Evolutionary conservation across 2,113 vertebrate genomes (phyloP).

Genomic region (Rhegmatorhina hoffmannsi): DNA sequence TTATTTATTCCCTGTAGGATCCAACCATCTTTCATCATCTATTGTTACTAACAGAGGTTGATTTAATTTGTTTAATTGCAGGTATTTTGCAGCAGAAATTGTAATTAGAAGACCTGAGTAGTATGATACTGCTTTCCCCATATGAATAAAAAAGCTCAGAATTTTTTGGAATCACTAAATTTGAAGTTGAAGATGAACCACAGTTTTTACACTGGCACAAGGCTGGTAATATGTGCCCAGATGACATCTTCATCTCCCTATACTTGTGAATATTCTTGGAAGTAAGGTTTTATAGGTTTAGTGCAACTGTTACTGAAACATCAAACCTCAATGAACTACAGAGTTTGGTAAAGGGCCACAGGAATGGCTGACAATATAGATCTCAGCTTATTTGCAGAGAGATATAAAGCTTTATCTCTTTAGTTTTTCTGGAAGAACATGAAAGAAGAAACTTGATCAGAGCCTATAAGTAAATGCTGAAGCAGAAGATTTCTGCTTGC

Average conservation of each 20-base stretch:
- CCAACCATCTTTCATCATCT: background rate
- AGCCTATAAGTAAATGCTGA: background rate
- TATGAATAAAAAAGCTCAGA: background rate
- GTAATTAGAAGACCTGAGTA: background rate
- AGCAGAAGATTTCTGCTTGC: background rate
- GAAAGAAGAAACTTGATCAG: background rate
- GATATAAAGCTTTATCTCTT: background rate
- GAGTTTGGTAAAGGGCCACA: background rate
- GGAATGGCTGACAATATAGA: background rate
- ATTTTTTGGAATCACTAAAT: background rate
- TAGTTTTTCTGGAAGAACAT: background rate
- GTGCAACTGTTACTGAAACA: background rate
- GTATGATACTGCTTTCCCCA: background rate
- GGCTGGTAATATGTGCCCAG: background rate
- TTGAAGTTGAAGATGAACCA: background rate
- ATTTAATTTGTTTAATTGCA: background rate
- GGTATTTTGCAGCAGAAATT: slow-evolving; percentile 3
- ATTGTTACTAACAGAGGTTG: background rate
- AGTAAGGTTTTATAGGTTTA: background rate
- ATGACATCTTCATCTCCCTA: background rate
- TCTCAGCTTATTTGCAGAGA: background rate
- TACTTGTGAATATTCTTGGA: background rate
- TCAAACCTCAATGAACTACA: background rate
- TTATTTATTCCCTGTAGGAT: background rate
- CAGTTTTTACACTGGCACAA: background rate